Evolutionary conservation across 2,113 vertebrate genomes (phyloP), one percentile per base, ranked within the genome.

Genomic region (Hypocryptadius cinnamomeus): DNA sequence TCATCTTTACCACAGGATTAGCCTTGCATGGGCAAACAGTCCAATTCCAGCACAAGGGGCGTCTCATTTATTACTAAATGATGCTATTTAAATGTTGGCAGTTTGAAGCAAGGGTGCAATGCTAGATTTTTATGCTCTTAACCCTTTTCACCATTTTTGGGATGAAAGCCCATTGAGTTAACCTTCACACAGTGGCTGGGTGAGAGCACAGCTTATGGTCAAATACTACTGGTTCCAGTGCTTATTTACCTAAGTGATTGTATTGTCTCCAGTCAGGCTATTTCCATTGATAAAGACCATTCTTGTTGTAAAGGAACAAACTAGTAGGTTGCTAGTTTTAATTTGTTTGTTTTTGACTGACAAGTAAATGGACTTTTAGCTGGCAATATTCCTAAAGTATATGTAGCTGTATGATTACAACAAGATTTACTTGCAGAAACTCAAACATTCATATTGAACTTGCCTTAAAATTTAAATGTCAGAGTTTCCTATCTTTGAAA

Each of bases 1-100:
- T 96, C 69, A 78, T 89, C 72, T 85, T 94, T 69, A 81, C 89
- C 79, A 72, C 73, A 87, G n/a, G 24, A 90, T 92, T 83, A 86
- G 79, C 79, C 13, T 88, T 87, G 90, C 76, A 28, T 61, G 40
- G 90, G 57, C 69, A 90, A 88, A 90, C 35, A 92, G 40, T 80
- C 35, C 40, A 71, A 80, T 90, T 77, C 35, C 79, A 85, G 71
- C 40, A 65, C 56, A 64, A 91, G 82, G 56, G 68, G 47, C 2
- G 1, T 68, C 92, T 83, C 18, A 71, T 88, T 94, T 78, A 56
- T 57, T 85, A 53, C 33, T 72, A 70, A 91, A 84, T 1, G 0
- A 39, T 39, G 15, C 20, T 80, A 10, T 80, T 92, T 91, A 80
- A 56, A 47, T 71, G 42, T 30, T 60, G 33, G 12, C 37, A 54